Percentiles rank a stretch among this genome's conserved stretches.
These are phyloP conservation scores for Pitta sordida DNA, from an alignment of 2,113 vertebrate species.

Conservation along the genomic window DNA sequence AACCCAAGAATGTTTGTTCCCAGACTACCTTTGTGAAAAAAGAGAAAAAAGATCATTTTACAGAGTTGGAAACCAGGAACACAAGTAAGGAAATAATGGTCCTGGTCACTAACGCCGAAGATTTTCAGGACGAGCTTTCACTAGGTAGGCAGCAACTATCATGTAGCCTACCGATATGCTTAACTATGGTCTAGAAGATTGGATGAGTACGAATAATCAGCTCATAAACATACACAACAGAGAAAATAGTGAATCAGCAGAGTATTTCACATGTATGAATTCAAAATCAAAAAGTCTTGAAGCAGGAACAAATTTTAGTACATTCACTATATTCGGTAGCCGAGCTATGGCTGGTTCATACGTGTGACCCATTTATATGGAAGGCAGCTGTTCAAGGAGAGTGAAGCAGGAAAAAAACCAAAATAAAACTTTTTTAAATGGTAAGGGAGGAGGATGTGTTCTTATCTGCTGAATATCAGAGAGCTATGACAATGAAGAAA, in stretches of 20 bases:
- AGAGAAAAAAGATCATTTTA: neutral
- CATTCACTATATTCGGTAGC: neutral
- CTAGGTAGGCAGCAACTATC: neutral
- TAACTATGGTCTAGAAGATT: neutral
- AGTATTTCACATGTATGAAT: neutral
- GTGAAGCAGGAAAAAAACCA: neutral
- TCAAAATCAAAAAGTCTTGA: neutral
- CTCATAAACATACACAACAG: neutral
- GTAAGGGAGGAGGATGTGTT: neutral
- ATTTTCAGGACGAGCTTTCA: neutral
- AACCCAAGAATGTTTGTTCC: neutral
- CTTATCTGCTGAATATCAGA: neutral
- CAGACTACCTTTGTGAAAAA: rapidly evolving
- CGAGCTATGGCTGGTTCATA: neutral
- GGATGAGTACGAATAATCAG: neutral
- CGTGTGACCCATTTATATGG: neutral
- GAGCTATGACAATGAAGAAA: rapidly evolving
- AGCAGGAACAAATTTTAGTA: neutral
- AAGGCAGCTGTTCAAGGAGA: neutral
- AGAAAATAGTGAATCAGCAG: neutral
- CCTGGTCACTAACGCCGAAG: neutral
- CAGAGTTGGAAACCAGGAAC: neutral
- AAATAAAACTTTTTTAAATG: rapidly evolving
- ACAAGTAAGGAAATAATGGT: neutral
- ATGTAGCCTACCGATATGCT: neutral